Percentiles rank a stretch among this genome's conserved stretches.
phyloP scores from a whole-genome alignment of 2,888 invertebrate genomes.

The Caenorhabditis wallacei region DNA sequence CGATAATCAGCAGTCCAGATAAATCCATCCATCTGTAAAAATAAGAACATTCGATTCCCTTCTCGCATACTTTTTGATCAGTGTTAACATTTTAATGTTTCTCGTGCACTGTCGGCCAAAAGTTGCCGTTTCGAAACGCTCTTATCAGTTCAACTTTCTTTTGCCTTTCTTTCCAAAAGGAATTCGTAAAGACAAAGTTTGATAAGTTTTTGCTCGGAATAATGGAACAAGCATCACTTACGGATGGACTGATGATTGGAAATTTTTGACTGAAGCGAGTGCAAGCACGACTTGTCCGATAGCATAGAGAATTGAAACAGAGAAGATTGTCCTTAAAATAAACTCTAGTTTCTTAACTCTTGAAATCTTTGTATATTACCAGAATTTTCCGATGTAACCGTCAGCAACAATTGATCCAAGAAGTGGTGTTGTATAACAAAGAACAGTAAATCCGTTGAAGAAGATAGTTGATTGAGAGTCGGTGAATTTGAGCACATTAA shows the following conservation, averaged over 20 bases:
- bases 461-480: conserved; percentile 91
- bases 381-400: conserved; percentile 93
- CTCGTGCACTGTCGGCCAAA: conserved; percentile 32
- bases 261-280: conserved; percentile 84
- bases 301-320: conserved; percentile 93
- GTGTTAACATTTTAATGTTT: conserved; percentile 37
- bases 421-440: conserved; percentile 93
- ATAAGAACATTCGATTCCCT: conserved; percentile 1
- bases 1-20: conserved; percentile 84
- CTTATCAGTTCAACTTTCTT: conserved; percentile 11
- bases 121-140: conserved; percentile 26
- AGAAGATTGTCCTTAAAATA: conserved; percentile 89
- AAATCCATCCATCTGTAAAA: conserved; percentile 78
- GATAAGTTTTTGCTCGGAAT: conserved; percentile 40
- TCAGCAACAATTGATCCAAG: conserved; percentile 96
- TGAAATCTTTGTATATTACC: conserved; percentile 83
- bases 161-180: conserved; percentile 25
- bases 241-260: conserved; percentile 77
- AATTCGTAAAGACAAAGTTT: conserved; percentile 50
- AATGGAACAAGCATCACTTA: conserved; percentile 63
- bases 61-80: not conserved
- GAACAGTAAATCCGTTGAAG: conserved; percentile 93
- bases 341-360: not conserved
- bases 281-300: conserved; percentile 90
- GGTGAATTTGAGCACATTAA: conserved; percentile 88